These are phyloP conservation scores for Patiria miniata DNA, from an alignment of 35 echinoderm and acorn worm genomes.

Conservation along the genomic window DNA sequence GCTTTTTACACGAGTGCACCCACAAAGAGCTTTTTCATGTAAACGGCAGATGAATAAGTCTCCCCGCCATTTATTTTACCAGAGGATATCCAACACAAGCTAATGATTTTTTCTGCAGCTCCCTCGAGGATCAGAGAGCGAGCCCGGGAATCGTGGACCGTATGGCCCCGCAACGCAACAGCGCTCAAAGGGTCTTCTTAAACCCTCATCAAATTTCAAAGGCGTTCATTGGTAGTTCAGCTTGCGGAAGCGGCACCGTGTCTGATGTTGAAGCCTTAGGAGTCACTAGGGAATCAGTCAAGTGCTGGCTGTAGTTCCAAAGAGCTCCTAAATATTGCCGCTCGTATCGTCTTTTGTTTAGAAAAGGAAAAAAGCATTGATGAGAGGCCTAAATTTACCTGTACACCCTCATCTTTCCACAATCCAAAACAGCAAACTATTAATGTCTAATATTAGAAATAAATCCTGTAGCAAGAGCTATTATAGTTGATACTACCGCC, in stretches of 20 bases:
- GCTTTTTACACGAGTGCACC: background rate
- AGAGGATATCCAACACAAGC: slow-evolving; percentile 14
- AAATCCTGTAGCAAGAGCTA: background rate
- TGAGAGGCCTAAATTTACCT: background rate
- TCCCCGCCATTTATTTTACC: slow-evolving; percentile 12
- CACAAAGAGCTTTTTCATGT: slow-evolving; percentile 26
- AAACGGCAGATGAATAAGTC: background rate
- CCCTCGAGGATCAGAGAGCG: slow-evolving; percentile 1
- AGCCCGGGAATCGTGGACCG: background rate
- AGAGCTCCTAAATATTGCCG: slow-evolving; percentile 28
- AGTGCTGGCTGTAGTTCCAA: slow-evolving; percentile 6
- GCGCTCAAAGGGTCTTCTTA: background rate
- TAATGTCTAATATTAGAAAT: background rate
- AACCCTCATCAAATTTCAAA: background rate
- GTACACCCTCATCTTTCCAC: background rate
- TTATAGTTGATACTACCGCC: background rate
- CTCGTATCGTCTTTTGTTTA: background rate
- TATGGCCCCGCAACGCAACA: slow-evolving; percentile 17
- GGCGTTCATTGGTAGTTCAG: background rate
- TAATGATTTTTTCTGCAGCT: background rate
- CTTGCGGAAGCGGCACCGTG: slow-evolving; percentile 8
- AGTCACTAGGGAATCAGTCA: slow-evolving; percentile 19
- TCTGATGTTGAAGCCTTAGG: slow-evolving; percentile 12
- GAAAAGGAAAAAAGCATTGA: background rate
- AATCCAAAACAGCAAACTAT: background rate